Evolutionary conservation across 2,888 invertebrate species (phyloP), one percentile per base, ranked within the genome.

Genomic region (Spilarctia lutea): DNA sequence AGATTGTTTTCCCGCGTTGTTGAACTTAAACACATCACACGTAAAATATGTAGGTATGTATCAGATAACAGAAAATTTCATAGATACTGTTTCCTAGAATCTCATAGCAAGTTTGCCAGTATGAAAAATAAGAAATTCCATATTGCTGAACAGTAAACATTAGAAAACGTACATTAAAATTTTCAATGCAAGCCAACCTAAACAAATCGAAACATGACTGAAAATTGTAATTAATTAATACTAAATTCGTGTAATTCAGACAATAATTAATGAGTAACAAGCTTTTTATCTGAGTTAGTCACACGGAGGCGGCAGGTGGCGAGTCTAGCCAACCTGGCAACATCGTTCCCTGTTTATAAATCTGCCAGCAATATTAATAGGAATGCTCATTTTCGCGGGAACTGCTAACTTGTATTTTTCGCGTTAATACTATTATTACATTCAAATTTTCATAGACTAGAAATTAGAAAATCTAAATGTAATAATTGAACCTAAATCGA

Each of bases 201-300:
- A 42, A 67, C 67, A 67, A 42, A 67, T 45, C 18, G 45, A 8
- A 42, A 60, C 24, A 65, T 20, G 42, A 45, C 18, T 63, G 63
- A 63, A 65, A 60, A 71, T 48, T 16, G 65, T 45, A 71, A 45
- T 30, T 8, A n/a, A n/a, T n/a, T n/a, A n/a, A n/a, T n/a, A 45
- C 69, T 68, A 68, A 66, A 56, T 76, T 30, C 68, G 20, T 52
- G 65, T 79, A 80, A 77, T 76, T 78, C 72, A 68, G 42, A 84
- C 77, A 84, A 81, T 80, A 83, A 45, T 42, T 45, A 65, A 82
- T 76, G 52, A 72, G 79, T 77, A 73, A 82, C 65, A 82, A 75
- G 67, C 75, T 52, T 84, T 75, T 78, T 72, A 83, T 73, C 68
- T 83, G 83, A 83, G 76, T 79, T 74, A 82, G 82, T 79, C 65